phyloP scores from a whole-genome alignment of 2,888 invertebrate genomes.

The Drosophila mulleri region DNA sequence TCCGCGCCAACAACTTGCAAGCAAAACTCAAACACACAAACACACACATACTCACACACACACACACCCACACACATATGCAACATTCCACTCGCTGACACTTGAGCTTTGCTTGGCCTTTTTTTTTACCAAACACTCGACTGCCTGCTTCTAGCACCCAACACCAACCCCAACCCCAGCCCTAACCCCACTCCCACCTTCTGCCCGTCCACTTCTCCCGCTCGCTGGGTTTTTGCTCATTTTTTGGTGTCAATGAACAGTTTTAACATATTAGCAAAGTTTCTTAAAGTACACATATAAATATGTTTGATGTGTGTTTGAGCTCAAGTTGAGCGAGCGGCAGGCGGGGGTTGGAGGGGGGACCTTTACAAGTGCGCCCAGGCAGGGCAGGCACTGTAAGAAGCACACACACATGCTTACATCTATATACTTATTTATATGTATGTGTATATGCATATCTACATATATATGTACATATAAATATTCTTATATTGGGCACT shows the following conservation, averaged over 20 bases:
- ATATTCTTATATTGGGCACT: constrained; percentile 11
- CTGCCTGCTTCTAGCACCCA: constrained; percentile 22
- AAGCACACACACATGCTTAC: neutral
- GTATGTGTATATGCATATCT: neutral
- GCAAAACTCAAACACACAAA: constrained; percentile 46
- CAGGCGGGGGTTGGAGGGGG: too few relatives aligned
- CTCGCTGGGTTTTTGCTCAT: constrained; percentile 65
- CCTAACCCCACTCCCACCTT: too few relatives aligned
- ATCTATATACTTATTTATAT: neutral
- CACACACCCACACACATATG: constrained; percentile 30
- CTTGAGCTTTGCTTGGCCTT: constrained; percentile 61
- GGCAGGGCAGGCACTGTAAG: neutral
- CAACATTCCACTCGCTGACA: constrained; percentile 43
- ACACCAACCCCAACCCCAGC: neutral
- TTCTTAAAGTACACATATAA: constrained; percentile 78
- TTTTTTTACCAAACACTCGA: constrained; percentile 36
- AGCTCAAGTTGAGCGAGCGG: constrained; percentile 20
- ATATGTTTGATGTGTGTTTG: constrained; percentile 73
- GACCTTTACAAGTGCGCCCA: neutral
- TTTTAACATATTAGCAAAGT: constrained; percentile 82
- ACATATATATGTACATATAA: neutral
- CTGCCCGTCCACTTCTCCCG: constrained; percentile 13
- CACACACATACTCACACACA: constrained; percentile 10
- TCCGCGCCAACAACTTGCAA: constrained; percentile 35
- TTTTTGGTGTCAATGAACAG: constrained; percentile 81